A percentile compares a stretch with the other conserved stretches of the same genome.
Conservation (phyloP, 2,797 vertebrate genomes). For the Telmatherina bonti region DNA sequence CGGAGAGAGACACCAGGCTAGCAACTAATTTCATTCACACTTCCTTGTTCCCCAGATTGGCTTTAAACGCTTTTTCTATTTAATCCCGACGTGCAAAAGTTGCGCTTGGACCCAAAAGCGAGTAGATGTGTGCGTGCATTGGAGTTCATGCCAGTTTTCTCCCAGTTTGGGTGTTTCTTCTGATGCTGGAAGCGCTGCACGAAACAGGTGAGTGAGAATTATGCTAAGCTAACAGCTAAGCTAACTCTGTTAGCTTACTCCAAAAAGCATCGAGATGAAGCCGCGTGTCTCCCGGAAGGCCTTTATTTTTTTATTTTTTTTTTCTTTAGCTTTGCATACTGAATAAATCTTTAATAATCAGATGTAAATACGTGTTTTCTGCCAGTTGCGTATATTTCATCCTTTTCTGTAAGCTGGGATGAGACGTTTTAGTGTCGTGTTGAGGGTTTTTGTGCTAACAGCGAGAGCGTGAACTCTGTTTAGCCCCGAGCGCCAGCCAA, state of each 20-base stretch:
- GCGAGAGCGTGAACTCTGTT: constrained; percentile 37
- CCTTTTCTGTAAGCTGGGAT: neutral
- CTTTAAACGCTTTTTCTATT: neutral
- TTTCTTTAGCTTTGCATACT: neutral
- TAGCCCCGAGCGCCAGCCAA: constrained; percentile 54
- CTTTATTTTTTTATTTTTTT: neutral
- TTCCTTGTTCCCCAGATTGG: constrained; percentile 51
- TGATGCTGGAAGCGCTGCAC: constrained; percentile 20
- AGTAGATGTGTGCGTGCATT: neutral
- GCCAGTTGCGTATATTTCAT: constrained; percentile 1
- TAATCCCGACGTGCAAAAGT: neutral
- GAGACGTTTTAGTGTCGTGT: neutral
- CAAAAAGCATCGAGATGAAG: neutral
- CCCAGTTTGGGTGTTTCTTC: constrained; percentile 1
- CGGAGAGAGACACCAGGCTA: neutral
- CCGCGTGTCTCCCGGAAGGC: neutral
- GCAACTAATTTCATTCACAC: constrained; percentile 53
- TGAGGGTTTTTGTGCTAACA: constrained; percentile 3
- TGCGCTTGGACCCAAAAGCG: too few relatives aligned
- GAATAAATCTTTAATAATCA: neutral
- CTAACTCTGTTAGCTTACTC: constrained; percentile 50
- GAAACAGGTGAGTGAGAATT: neutral
- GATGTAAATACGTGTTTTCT: neutral
- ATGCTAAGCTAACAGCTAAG: constrained; percentile 59
- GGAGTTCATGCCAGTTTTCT: neutral